Evolutionary conservation across 2,113 vertebrate genomes (phyloP).

Genomic region (Haemorhous mexicanus): DNA sequence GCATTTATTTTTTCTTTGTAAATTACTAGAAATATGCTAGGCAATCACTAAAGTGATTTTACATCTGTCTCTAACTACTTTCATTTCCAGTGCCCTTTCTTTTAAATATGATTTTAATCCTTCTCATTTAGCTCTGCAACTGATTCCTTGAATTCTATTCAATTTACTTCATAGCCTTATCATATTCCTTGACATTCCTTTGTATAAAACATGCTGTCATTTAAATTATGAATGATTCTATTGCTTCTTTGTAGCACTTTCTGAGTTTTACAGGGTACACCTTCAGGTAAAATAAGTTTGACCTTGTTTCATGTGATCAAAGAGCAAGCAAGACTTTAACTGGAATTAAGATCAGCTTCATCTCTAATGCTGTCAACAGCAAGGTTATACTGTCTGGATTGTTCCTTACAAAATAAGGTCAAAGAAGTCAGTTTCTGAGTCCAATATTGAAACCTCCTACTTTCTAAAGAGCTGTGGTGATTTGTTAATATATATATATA

Average conservation of each 20-base stretch:
- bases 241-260: conserved; percentile 18
- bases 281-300: conserved; percentile 23
- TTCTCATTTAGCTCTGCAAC: neutral
- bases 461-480: neutral
- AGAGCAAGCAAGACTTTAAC: neutral
- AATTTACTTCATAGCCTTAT: conserved; percentile 14
- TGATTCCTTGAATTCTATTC: neutral
- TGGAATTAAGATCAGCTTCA: conserved; percentile 14
- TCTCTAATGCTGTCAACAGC: neutral
- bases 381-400: neutral
- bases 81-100: neutral
- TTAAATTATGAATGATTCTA: conserved; percentile 44
- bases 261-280: neutral
- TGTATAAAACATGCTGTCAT: conserved; percentile 45
- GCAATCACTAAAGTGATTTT: neutral
- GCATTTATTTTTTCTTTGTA: neutral
- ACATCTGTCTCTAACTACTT: neutral
- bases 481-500: neutral
- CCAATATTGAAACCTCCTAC: neutral
- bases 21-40: neutral
- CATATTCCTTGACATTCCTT: conserved; percentile 21
- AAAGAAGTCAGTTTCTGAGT: neutral
- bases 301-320: conserved; percentile 33
- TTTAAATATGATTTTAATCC: neutral
- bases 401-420: conserved; percentile 2